These are phyloP conservation scores for Tonatia bakeri DNA, from an alignment of 2,113 vertebrate genomes.

Conservation along the genomic window DNA sequence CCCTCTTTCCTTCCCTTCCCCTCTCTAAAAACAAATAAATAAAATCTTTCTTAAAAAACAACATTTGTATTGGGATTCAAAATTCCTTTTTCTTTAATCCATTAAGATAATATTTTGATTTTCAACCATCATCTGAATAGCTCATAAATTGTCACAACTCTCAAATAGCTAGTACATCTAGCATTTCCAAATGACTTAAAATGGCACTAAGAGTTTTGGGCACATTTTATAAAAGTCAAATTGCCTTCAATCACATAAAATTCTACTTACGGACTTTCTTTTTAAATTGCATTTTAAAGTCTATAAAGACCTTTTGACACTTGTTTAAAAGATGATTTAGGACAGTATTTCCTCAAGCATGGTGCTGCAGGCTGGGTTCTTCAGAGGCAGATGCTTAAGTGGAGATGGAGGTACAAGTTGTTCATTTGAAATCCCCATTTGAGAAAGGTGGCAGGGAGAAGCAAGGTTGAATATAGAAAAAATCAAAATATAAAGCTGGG, in stretches of 20 bases:
- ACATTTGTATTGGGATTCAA: constrained; percentile 7
- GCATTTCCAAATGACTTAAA: constrained; percentile 53
- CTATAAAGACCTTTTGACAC: background rate
- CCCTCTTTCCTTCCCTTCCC: no score
- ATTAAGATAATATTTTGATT: background rate
- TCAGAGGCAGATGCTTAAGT: background rate
- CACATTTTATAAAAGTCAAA: constrained; percentile 34
- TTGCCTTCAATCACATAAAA: constrained; percentile 19
- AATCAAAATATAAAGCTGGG: background rate
- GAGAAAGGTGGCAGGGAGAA: background rate
- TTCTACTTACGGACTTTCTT: constrained; percentile 19
- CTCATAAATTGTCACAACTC: background rate
- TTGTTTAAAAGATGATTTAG: background rate
- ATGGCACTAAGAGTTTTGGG: constrained; percentile 11
- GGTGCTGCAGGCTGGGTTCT: background rate
- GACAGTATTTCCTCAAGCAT: background rate
- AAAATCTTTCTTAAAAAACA: background rate
- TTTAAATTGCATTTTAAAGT: constrained; percentile 43
- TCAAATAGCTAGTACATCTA: background rate
- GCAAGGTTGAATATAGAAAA: background rate
- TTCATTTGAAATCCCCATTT: background rate
- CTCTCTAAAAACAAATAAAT: no score
- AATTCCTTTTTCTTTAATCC: background rate
- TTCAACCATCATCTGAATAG: constrained; percentile 15
- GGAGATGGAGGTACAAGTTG: background rate